Evolutionary conservation across 2,888 invertebrate genomes (phyloP), one percentile per base, ranked within the genome.

Genomic region (Drosophila lacicola): DNA sequence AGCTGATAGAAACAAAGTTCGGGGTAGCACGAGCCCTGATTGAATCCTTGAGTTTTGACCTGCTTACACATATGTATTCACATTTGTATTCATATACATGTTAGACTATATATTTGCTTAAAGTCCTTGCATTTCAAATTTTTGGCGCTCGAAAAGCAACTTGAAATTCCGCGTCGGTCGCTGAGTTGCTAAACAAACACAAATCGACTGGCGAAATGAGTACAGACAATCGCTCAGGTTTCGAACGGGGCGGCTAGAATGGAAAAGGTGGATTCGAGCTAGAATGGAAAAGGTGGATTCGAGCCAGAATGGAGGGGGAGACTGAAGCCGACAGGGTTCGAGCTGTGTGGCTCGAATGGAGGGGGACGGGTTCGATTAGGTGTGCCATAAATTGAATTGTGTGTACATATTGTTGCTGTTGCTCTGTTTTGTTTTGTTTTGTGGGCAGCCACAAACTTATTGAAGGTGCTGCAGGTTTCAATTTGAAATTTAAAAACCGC

Each of bases 401-500:
- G 70, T 67, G 62, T 74, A 68, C 49, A 79, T 73, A 75, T 73
- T 70, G 70, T 75, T 67, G 79, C 73, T 75, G 82, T 8, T 17
- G 9, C 17, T 1, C 17, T 17, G 17, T 17, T 17, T 17, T 41
- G 41, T 41, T 41, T 4, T 2, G 17, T 10, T 17, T 17, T 17
- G 42, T 29, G 44, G 44, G 39, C 25, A 42, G 36, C 21, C 17
- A 49, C 45, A 58, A 62, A 67, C 70, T 84, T 82, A 87, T 87
- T 84, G 74, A 84, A 85, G 82, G 80, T 82, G 61, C 47, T 39
- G 36, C 39, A 41, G 14, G 33, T 19, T 42, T 60, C 14, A 47
- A 87, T 76, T 75, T 65, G 61, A 68, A 87, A 84, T 82, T 87
- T 82, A 74, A 87, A 87, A 83, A 60, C 57, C 69, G 68, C 55